phyloP scores from a whole-genome alignment of 2,888 invertebrate genomes.

The Teleiodes luculella region DNA sequence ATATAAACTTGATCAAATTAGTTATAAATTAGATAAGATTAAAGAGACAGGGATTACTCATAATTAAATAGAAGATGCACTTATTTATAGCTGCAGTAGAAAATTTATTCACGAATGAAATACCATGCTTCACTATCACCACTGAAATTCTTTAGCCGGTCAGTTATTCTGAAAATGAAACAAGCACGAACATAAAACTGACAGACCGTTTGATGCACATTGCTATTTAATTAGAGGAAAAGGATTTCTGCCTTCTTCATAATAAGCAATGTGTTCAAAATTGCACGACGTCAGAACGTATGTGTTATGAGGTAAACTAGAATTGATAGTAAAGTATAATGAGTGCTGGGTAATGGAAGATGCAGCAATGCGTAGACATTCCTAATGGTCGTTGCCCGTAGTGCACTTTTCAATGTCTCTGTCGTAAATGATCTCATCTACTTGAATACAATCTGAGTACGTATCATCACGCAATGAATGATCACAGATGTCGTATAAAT shows the following conservation, averaged over 20 bases:
- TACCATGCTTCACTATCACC: constrained; percentile 32
- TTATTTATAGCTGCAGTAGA: constrained; percentile 15
- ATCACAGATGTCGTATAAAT: constrained; percentile 1
- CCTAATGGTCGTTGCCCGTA: constrained; percentile 8
- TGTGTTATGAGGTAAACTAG: background rate
- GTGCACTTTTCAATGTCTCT: constrained; percentile 15
- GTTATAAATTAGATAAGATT: background rate
- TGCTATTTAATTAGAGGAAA: background rate
- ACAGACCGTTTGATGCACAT: background rate
- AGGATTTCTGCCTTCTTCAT: background rate
- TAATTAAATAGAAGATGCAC: background rate
- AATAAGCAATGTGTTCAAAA: background rate
- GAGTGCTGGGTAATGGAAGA: too few relatives aligned
- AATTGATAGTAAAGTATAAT: background rate
- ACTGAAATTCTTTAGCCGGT: constrained; percentile 7
- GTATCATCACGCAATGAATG: background rate
- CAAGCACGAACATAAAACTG: background rate
- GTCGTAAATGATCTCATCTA: constrained; percentile 8
- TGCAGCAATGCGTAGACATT: constrained; percentile 9
- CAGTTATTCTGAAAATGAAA: constrained; percentile 1
- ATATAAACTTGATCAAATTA: too few relatives aligned
- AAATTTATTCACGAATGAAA: constrained; percentile 40
- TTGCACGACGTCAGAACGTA: background rate
- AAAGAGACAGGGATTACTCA: background rate
- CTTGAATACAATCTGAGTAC: background rate